A percentile compares a stretch with the other conserved stretches of the same genome.
Conservation (phyloP, 2,113 vertebrate genomes). For the Cyanistes caeruleus region DNA sequence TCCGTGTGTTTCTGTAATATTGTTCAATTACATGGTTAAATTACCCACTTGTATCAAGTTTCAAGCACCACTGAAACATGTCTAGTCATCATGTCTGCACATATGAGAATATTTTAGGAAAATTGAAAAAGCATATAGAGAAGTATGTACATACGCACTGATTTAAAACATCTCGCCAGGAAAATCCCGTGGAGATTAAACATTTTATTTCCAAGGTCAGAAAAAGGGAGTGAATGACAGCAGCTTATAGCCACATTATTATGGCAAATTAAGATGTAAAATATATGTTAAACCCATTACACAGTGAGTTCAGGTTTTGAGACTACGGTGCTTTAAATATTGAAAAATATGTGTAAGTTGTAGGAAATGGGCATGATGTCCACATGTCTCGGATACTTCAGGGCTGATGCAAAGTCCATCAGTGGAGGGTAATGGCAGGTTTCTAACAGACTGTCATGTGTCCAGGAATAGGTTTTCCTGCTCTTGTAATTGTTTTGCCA, state of each 20-base stretch:
- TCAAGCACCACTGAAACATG: conserved; percentile 63
- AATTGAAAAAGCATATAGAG: conserved; percentile 58
- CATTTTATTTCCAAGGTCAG: conserved; percentile 60
- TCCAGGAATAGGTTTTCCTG: neutral
- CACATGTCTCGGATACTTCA: conserved; percentile 34
- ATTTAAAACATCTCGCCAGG: conserved; percentile 58
- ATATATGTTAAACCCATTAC: conserved; percentile 63
- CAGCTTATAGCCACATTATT: conserved; percentile 46
- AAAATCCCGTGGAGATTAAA: conserved; percentile 59
- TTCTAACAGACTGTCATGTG: neutral
- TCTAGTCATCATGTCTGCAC: conserved; percentile 69
- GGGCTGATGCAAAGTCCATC: conserved; percentile 28
- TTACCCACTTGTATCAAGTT: conserved; percentile 49
- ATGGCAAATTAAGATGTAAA: conserved; percentile 59
- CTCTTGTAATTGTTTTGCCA: neutral
- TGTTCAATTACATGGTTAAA: conserved; percentile 57
- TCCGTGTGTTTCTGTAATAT: conserved; percentile 54
- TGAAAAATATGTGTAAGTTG: conserved; percentile 29
- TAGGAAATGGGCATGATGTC: conserved; percentile 48
- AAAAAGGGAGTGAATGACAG: conserved; percentile 51
- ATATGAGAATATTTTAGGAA: conserved; percentile 71
- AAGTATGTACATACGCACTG: conserved; percentile 32
- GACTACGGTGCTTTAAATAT: neutral
- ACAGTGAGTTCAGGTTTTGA: neutral
- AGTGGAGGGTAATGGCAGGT: neutral